phyloP scores from a whole-genome alignment of 2,888 invertebrate genomes.

The Amphipyra berbera region DNA sequence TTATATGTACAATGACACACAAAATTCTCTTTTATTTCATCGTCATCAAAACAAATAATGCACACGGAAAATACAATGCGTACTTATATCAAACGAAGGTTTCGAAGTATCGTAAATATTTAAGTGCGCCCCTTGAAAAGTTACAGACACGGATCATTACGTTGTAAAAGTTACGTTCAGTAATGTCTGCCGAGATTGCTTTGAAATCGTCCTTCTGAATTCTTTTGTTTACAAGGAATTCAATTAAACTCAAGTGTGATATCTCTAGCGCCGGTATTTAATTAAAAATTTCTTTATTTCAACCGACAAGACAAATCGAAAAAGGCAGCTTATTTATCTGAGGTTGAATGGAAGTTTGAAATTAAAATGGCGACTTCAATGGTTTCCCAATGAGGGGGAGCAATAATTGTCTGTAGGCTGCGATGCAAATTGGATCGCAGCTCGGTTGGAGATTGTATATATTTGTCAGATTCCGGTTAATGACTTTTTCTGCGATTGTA shows the following conservation, averaged over 20 bases:
- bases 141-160: constrained; percentile 51
- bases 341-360: constrained; percentile 57
- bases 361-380: constrained; percentile 66
- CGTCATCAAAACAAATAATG: constrained; percentile 33
- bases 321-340: constrained; percentile 62
- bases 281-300: constrained; percentile 63
- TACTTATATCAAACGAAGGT: constrained; percentile 34
- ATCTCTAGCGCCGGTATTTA: constrained; percentile 54
- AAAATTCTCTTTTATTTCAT: background rate
- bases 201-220: constrained; percentile 36
- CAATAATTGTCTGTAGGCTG: constrained; percentile 69
- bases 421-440: constrained; percentile 62
- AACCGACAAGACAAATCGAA: constrained; percentile 53
- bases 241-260: constrained; percentile 65
- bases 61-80: constrained; percentile 40
- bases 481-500: constrained; percentile 41
- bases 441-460: constrained; percentile 52
- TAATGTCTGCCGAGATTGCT: constrained; percentile 48
- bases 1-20: no score
- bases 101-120: constrained; percentile 57
- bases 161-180: constrained; percentile 54
- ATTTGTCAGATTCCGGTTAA: constrained; percentile 46
- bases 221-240: constrained; percentile 53
- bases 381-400: constrained; percentile 70
- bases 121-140: constrained; percentile 48